Conservation (phyloP, 1,140 invertebrate species). For the Oedothorax gibbosus region DNA sequence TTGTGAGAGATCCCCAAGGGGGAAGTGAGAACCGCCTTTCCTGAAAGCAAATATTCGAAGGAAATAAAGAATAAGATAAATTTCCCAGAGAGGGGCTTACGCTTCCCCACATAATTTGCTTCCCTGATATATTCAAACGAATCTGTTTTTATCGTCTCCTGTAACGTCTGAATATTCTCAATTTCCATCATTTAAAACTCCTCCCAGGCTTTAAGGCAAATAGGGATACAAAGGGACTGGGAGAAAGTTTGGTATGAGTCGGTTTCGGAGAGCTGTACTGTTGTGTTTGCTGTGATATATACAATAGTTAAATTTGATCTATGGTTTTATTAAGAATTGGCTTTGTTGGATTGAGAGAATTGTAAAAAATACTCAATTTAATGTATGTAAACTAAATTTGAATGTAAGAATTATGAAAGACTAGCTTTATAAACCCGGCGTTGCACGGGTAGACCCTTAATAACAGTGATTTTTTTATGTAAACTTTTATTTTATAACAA, state of each 20-base stretch:
- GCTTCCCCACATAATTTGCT: slow-evolving; percentile 25
- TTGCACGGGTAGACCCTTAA: no score
- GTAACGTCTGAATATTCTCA: slow-evolving; percentile 24
- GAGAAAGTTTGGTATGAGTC: not conserved
- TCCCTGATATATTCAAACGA: slow-evolving; percentile 26
- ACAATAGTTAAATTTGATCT: no score
- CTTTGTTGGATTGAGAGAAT: no score
- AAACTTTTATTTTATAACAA: no score
- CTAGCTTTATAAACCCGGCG: no score
- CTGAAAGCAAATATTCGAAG: slow-evolving; percentile 19
- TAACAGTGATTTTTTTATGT: no score
- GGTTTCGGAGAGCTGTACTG: not conserved
- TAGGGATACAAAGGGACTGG: not conserved
- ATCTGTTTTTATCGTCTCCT: slow-evolving; percentile 31
- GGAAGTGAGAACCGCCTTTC: not conserved
- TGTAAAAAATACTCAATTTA: no score
- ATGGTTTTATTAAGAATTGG: no score
- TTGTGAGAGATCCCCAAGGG: not conserved
- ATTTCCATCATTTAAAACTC: slow-evolving; percentile 37
- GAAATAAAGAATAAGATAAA: slow-evolving; percentile 18
- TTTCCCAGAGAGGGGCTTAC: not conserved
- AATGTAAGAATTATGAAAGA: no score
- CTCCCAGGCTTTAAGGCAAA: slow-evolving; percentile 1
- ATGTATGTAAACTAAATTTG: no score
- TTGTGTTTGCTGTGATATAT: no score